Percentiles rank a stretch among this genome's conserved stretches.
Conservation (phyloP, 2,113 vertebrate species). For the Zosterops japonicus region DNA sequence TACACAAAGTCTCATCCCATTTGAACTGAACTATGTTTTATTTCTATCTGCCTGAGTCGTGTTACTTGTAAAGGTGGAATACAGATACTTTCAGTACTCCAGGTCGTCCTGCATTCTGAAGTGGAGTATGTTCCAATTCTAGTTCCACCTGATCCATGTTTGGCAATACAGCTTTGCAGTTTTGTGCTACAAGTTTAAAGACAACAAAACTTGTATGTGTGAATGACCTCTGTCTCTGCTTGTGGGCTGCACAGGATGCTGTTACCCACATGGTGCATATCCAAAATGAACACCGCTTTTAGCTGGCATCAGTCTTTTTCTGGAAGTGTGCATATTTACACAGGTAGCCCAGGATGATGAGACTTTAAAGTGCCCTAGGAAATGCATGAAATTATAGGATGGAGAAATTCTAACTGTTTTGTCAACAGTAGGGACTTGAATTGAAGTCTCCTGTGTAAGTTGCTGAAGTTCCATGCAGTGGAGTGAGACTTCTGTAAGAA, state of each 20-base stretch:
- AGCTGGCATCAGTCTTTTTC: not conserved
- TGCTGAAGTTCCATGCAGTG: not conserved
- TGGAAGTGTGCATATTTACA: not conserved
- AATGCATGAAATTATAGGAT: not conserved
- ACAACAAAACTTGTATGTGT: not conserved
- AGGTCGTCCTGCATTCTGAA: not conserved
- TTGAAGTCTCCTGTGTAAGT: not conserved
- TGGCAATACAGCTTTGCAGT: not conserved
- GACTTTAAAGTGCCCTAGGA: not conserved
- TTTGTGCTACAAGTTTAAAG: not conserved
- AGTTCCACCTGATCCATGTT: not conserved
- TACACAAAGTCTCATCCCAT: not conserved
- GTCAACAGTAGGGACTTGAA: not conserved
- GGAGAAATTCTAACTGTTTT: not conserved
- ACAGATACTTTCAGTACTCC: not conserved
- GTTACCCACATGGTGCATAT: not conserved
- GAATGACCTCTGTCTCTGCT: not conserved
- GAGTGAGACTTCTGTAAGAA: not conserved
- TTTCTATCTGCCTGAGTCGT: not conserved
- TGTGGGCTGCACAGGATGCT: not conserved
- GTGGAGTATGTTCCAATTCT: not conserved
- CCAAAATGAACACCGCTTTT: not conserved
- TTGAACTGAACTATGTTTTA: not conserved
- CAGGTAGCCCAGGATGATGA: not conserved
- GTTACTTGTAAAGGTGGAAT: not conserved